Evolutionary conservation across 2,888 invertebrate species (phyloP), one percentile per base, ranked within the genome.

Genomic region (Brachyopa scutellaris): DNA sequence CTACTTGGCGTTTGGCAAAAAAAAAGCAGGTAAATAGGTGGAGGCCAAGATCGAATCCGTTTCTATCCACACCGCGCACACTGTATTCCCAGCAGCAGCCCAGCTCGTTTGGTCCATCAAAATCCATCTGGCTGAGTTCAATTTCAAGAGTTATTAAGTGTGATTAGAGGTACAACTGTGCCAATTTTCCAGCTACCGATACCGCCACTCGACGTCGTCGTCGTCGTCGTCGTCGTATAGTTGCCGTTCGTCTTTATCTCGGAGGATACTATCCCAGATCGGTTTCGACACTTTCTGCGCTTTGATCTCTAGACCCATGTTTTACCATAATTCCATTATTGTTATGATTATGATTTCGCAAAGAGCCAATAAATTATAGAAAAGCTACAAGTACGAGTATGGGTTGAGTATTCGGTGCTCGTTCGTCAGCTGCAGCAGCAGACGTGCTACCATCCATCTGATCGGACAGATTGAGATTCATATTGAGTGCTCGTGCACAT

Each of bases 261-360:
- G 53, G 66, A 64, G 82, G 66, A 72, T 82, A 82, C 77, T 82
- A 70, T 82, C 77, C 77, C 78, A 83, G 77, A 83, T 83, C 83
- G 83, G 78, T 83, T 83, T 83, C 83, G 83, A 83, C 83, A 83
- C 83, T 83, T 83, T 78, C 73, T 78, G 78, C 67, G 78, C 78
- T 83, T 83, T 83, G 83, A 83, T 78, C 83, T 83, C 83, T 83
- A 73, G 83, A 83, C 83, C 83, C 78, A 73, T 83, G 83, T 83
- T 83, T 83, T 83, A 83, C 78, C 83, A 78, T 78, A 83, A 83
- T 78, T 83, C 73, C 83, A 83, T 78, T 83, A 83, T 83, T 83
- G 78, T 83, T 83, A 83, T 83, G 83, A 83, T 83, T 83, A 83
- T 83, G 78, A 83, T 82, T 82, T 82, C 82, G 82, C 82, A 82